Percentiles rank a stretch among this genome's conserved stretches.
Conservation (phyloP, 2,113 vertebrate genomes). For the Trichomycterus rosablanca region DNA sequence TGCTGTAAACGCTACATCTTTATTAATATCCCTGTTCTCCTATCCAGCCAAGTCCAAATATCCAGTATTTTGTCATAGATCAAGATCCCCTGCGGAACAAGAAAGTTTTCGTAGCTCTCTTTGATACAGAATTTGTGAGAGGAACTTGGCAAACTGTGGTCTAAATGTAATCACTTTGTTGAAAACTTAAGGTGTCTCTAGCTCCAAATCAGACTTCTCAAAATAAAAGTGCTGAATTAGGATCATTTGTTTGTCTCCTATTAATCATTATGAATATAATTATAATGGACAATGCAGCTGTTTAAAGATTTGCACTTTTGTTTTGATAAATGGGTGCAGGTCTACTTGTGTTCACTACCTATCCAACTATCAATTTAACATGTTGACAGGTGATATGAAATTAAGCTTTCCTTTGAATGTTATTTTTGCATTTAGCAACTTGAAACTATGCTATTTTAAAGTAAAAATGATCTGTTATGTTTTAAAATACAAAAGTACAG, state of each 20-base stretch:
- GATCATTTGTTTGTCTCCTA: slow-evolving; percentile 8
- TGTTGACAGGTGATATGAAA: not conserved
- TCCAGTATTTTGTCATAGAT: slow-evolving; percentile 50
- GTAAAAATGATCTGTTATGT: too few relatives aligned
- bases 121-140: slow-evolving; percentile 46
- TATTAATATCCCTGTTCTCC: slow-evolving; percentile 50
- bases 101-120: slow-evolving; percentile 47
- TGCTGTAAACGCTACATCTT: slow-evolving; percentile 50
- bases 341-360: not conserved
- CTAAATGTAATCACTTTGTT: slow-evolving; percentile 17
- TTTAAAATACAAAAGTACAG: too few relatives aligned
- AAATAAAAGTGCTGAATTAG: not conserved
- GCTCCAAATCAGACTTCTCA: slow-evolving; percentile 2
- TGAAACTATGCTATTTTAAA: too few relatives aligned
- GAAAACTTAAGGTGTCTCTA: slow-evolving; percentile 17
- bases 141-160: slow-evolving; percentile 49
- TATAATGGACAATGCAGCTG: slow-evolving; percentile 9
- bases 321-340: not conserved
- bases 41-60: slow-evolving; percentile 49
- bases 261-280: slow-evolving; percentile 14
- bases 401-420: too few relatives aligned
- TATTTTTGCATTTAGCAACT: too few relatives aligned
- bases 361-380: not conserved
- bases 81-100: slow-evolving; percentile 44
- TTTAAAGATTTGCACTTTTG: slow-evolving; percentile 2